Evolutionary conservation across 2,888 invertebrate species (phyloP).

Genomic region (Calameuta pallipes): DNA sequence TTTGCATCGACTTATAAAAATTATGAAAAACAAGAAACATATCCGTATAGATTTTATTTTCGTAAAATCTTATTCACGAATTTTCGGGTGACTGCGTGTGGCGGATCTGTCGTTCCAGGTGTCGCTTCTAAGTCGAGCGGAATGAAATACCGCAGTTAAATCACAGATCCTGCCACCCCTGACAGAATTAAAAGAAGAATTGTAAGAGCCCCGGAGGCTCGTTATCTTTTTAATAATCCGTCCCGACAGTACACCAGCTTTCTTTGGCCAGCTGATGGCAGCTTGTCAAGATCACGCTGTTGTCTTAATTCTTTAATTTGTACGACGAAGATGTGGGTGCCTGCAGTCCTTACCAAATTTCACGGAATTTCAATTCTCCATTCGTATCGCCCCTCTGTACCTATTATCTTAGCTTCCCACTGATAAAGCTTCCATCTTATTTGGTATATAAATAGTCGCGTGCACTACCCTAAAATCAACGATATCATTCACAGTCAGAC

Average conservation of each 20-base stretch:
- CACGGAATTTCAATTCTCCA: background rate
- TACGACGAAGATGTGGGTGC: background rate
- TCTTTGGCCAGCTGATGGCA: conserved; percentile 37
- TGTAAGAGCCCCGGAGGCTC: conserved; percentile 48
- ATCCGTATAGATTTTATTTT: background rate
- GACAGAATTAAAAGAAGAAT: conserved; percentile 45
- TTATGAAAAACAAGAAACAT: background rate
- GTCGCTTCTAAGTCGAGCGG: background rate
- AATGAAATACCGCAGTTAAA: conserved; percentile 18
- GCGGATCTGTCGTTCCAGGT: background rate
- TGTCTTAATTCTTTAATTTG: conserved; percentile 50
- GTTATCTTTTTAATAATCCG: conserved; percentile 63
- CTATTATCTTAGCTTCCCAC: background rate
- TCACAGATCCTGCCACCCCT: conserved; percentile 14
- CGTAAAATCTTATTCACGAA: background rate
- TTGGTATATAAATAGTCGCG: background rate
- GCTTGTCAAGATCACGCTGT: conserved; percentile 61
- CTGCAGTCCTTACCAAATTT: background rate
- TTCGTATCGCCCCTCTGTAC: background rate
- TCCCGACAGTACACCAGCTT: conserved; percentile 51
- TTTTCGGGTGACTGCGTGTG: background rate
- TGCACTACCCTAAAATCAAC: background rate
- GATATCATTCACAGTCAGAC: background rate
- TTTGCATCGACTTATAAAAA: background rate
- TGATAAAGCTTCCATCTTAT: background rate